Evolutionary conservation across 1,140 invertebrate species (phyloP), one percentile per base, ranked within the genome.

Genomic region (Drosophila nigromelanica): DNA sequence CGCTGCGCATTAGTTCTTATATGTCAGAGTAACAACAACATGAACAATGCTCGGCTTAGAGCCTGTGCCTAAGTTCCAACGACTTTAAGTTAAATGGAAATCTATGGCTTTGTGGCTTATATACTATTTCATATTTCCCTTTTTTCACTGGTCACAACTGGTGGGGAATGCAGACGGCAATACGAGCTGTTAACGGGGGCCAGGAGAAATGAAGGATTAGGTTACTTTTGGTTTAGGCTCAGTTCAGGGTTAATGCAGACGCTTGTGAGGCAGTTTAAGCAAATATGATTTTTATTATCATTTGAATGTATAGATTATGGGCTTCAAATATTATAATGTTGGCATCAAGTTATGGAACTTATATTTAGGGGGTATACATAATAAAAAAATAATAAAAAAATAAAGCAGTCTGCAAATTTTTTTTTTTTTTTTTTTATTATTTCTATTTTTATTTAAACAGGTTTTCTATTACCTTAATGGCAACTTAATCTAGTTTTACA

Each of bases 61-160:
- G 56, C 37, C 74, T 74, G 58, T 74, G 79, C 54, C 68, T 64
- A 64, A 69, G 68, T 63, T 74, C 68, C 70, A 74, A 81, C 10
- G 39, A 33, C 81, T 85, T 81, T 77, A 80, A 81, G 73, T 80
- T 85, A 86, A 85, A 85, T 85, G 81, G 74, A 85, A 85, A 86
- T 85, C 81, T 85, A 85, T 85, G 78, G 82, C 82, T 87, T 85
- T 85, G 74, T 56, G 82, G 80, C 82, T 78, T 86, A 81, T 24
- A 48, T 45, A 6, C 10, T 58, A 45, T 47, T 10, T 30, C n/a
- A 12, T 27, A 7, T 5, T 50, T 18, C 12, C 5, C 2, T 24
- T 33, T 33, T 2, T 35, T 24, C 33, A 35, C 12, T 58, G 63
- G 54, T 21, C 62, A 54, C 70, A 35, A 55, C 27, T 52, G 48